Conservation (phyloP, 1,140 invertebrate genomes). For the Papilio polytes region DNA sequence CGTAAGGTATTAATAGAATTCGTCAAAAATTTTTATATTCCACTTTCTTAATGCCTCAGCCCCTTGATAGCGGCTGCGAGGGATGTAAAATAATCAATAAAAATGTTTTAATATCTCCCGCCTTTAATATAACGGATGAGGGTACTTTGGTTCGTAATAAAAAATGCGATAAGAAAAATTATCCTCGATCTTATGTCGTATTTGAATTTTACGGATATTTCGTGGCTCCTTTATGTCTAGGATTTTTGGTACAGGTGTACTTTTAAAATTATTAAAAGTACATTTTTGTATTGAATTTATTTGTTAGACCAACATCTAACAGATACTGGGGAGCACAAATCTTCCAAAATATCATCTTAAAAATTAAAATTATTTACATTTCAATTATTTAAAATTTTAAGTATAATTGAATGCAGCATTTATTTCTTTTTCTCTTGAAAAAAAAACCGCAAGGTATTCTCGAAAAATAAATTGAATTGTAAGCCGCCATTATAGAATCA, state of each 20-base stretch:
- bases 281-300: neutral
- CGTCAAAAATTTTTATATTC: neutral
- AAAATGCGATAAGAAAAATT: slow-evolving; percentile 13
- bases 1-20: neutral
- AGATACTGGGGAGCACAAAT: too few species aligned
- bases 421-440: neutral
- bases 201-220: neutral
- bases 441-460: neutral
- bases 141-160: slow-evolving; percentile 20
- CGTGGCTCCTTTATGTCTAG: neutral
- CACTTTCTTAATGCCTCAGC: slow-evolving; percentile 10
- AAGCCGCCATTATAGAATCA: slow-evolving; percentile 10
- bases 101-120: slow-evolving; percentile 4
- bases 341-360: too few species aligned
- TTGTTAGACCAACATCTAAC: neutral
- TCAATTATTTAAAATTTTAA: too few species aligned
- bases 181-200: neutral
- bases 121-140: slow-evolving; percentile 9
- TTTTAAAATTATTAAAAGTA: neutral
- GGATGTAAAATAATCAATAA: slow-evolving; percentile 27
- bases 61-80: slow-evolving; percentile 1
- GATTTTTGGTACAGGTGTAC: neutral
- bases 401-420: too few species aligned
- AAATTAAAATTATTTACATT: too few species aligned
- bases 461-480: slow-evolving; percentile 11